Evolutionary conservation across 1,140 invertebrate genomes (phyloP).

Genomic region (Nephila pilipes): DNA sequence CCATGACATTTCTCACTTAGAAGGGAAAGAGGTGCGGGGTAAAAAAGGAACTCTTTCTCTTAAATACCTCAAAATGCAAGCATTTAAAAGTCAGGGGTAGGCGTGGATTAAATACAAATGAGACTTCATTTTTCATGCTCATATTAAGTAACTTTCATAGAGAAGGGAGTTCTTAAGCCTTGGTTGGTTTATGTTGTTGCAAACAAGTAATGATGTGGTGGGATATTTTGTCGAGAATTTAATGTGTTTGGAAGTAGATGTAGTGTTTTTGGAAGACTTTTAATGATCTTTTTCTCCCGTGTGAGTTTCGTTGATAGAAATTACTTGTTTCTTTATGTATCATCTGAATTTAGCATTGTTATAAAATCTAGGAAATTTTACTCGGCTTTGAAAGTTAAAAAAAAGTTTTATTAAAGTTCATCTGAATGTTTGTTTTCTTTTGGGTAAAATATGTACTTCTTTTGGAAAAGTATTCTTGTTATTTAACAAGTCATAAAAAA

Average conservation of each 20-base stretch:
- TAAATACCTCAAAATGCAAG: background rate
- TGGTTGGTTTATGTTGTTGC: background rate
- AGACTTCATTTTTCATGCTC: constrained; percentile 27
- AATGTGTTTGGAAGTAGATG: background rate
- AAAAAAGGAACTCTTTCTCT: background rate
- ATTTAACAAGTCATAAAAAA: too few relatives aligned
- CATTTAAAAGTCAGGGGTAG: constrained; percentile 49
- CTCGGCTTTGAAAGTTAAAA: too few relatives aligned
- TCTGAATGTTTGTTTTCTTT: too few relatives aligned
- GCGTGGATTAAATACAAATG: constrained; percentile 51
- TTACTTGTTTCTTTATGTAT: too few relatives aligned
- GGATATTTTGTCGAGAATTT: background rate
- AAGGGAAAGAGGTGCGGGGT: background rate
- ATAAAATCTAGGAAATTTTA: too few relatives aligned
- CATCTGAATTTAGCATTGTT: too few relatives aligned
- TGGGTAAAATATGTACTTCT: too few relatives aligned
- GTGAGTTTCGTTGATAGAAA: too few relatives aligned
- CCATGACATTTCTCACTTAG: constrained; percentile 30
- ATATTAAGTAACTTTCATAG: background rate
- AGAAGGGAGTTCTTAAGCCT: background rate
- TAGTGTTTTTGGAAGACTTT: background rate
- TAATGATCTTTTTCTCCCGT: background rate
- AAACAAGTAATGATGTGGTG: background rate
- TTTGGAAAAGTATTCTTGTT: too few relatives aligned
- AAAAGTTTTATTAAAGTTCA: too few relatives aligned